Evolutionary conservation across 2,888 invertebrate genomes (phyloP).

Genomic region (Saturnia pavonia): DNA sequence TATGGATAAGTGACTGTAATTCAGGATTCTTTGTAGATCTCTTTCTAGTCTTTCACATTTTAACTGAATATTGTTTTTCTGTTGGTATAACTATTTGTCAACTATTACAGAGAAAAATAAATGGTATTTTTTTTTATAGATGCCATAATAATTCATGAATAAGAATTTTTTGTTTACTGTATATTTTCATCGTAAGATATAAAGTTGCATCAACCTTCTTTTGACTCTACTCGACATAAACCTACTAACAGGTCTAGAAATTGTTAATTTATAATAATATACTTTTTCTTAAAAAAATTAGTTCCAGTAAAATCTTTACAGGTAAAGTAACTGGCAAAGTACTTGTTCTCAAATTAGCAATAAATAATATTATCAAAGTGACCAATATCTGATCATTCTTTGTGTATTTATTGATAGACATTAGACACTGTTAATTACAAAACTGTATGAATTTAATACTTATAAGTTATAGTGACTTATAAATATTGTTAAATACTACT

Average conservation of each 20-base stretch:
- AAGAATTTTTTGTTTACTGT: too few species aligned
- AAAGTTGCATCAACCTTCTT: not conserved
- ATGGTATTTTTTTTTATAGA: too few species aligned
- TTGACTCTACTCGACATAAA: not conserved
- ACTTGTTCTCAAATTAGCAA: not conserved
- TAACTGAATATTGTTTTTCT: not conserved
- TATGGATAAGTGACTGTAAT: constrained; percentile 4
- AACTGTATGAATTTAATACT: not conserved
- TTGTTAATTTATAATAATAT: too few species aligned
- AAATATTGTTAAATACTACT: too few species aligned
- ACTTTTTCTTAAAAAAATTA: not conserved
- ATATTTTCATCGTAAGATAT: too few species aligned
- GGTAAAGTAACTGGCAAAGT: not conserved
- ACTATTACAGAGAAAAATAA: too few species aligned
- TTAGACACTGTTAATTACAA: not conserved
- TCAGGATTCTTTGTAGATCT: not conserved
- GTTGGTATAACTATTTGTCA: not conserved
- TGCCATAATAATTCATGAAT: too few species aligned
- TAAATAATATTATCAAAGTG: not conserved
- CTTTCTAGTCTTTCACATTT: not conserved
- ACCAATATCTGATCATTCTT: too few species aligned
- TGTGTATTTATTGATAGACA: not conserved
- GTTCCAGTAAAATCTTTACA: not conserved
- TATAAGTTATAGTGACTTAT: not conserved
- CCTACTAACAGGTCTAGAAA: not conserved